A percentile compares a stretch with the other conserved stretches of the same genome.
phyloP scores from a whole-genome alignment of 2,797 vertebrate genomes.

The Tangara arthus region DNA sequence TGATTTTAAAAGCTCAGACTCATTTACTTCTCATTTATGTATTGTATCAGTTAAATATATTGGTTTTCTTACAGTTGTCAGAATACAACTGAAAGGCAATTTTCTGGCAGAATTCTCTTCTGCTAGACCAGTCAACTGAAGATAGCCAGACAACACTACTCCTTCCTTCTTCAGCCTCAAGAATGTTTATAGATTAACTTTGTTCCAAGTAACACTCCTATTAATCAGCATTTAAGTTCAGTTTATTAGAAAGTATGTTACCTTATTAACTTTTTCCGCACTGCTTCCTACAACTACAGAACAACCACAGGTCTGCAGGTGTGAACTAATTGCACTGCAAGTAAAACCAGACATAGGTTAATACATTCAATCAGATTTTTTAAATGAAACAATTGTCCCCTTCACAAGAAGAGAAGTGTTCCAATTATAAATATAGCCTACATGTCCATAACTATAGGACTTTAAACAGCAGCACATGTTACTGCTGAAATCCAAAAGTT shows the following conservation, averaged over 20 bases:
- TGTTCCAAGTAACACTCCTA: not conserved
- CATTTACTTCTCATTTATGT: not conserved
- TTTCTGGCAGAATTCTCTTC: not conserved
- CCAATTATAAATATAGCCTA: not conserved
- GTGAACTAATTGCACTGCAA: conserved; percentile 93
- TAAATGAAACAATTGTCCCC: not conserved
- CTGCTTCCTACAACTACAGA: conserved; percentile 97
- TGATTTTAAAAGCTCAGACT: not conserved
- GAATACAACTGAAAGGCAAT: not conserved
- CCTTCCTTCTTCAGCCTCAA: not conserved
- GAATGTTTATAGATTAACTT: not conserved
- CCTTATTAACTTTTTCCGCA: conserved; percentile 98
- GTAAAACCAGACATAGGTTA: not conserved
- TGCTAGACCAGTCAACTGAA: not conserved
- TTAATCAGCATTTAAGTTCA: not conserved
- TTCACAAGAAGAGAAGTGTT: not conserved
- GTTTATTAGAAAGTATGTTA: conserved; percentile 59
- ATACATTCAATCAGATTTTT: not conserved
- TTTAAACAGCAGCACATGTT: not conserved
- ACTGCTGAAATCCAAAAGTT: not conserved
- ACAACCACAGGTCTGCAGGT: conserved; percentile 97
- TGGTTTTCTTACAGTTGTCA: not conserved
- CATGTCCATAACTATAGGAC: rapidly evolving
- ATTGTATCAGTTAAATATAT: not conserved
- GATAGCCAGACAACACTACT: not conserved